Base-by-base conservation (phyloP, 2,113 vertebrate species). In the Ariopsis seemanni region DNA sequence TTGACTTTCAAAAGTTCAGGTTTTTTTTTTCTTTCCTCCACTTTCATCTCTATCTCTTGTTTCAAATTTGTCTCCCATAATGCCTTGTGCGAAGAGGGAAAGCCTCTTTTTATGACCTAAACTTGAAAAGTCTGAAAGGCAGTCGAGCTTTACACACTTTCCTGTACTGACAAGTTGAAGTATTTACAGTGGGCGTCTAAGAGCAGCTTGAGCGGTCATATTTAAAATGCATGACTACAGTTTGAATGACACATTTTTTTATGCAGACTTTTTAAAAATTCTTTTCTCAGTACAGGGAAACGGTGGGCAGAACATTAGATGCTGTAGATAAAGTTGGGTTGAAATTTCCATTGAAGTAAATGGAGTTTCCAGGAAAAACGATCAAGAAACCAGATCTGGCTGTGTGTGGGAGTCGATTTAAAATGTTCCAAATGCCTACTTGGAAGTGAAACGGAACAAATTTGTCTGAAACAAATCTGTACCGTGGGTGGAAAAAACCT, bases 311-410 rank as follows among this genome's bases (percentile, higher is more conserved):
- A 0, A 42, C 30, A 18, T 7, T 7, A 48, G 9, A 63, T 25
- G 30, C 1, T 9, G 65, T 30, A 27, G 12, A 18, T 20, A 25
- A 52, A 22, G n/a, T 53, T 77, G 6, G 34, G 18, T 25, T 50
- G 42, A 75, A 75, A 11, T 25, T 1, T 0, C 1, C 9, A 25
- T 20, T 30, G 17, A 7, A 71, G 17, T 74, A 7, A 27, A 12
- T 27, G 1, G 1, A 2, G 34, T 74, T 2, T 48, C 1, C 42
- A 11, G 34, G 48, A 11, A 17, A 4, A 3, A 10, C 10, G 12
- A 11, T 11, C 14, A 10, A 14, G 4, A 0, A 53, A 50, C 17
- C 4, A 14, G 2, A 5, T 50, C 9, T 0, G 20, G n/a, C 5
- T 1, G 14, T 6, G 17, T 25, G 22, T n/a, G 22, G 74, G 22